Conservation (phyloP, 2,113 vertebrate species). For the Cyanistes caeruleus region DNA sequence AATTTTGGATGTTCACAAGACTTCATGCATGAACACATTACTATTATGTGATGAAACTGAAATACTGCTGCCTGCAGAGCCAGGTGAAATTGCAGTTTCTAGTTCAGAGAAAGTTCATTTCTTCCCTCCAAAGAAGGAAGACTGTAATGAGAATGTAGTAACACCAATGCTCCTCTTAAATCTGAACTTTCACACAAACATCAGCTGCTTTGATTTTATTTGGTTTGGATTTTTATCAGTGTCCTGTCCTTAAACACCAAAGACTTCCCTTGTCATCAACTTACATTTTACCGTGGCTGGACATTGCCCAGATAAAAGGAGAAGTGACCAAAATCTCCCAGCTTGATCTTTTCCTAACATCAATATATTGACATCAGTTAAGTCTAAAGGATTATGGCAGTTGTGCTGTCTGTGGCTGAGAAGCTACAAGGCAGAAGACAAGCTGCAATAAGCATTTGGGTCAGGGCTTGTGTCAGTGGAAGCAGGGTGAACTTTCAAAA, state of each 20-base stretch:
- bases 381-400: not conserved
- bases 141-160: not conserved
- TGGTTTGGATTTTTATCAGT: not conserved
- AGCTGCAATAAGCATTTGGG: constrained; percentile 18
- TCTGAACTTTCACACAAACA: not conserved
- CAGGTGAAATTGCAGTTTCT: not conserved
- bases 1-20: not conserved
- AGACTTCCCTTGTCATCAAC: not conserved
- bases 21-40: not conserved
- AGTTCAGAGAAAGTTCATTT: not conserved
- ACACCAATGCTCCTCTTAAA: not conserved
- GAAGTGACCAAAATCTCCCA: not conserved
- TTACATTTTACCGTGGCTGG: not conserved
- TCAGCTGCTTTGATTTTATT: not conserved
- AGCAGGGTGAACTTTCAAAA: not conserved
- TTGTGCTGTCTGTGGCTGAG: not conserved
- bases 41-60: not conserved
- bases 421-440: constrained; percentile 2
- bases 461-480: constrained; percentile 20
- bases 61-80: not conserved
- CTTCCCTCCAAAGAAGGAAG: not conserved
- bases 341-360: not conserved
- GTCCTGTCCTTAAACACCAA: not conserved
- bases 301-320: not conserved
- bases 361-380: not conserved